Conservation (phyloP, 2,888 invertebrate genomes). For the Drosophila ustulata region DNA sequence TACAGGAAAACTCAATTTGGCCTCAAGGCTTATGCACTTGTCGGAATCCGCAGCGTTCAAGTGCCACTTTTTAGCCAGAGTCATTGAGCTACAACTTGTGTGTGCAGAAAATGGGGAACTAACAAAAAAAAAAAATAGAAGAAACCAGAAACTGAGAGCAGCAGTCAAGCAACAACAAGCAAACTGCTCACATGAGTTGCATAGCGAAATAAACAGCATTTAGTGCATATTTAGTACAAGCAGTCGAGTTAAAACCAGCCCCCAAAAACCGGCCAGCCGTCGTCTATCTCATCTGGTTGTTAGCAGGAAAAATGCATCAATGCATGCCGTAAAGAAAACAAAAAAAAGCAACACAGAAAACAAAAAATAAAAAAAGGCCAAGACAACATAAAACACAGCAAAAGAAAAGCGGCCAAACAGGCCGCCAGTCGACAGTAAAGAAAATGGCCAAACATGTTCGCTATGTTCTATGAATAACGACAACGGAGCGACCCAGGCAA, state of each 20-base stretch:
- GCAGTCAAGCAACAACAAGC: slow-evolving; percentile 26
- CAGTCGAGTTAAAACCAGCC: slow-evolving; percentile 53
- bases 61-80: slow-evolving; percentile 33
- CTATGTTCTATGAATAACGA: slow-evolving; percentile 60
- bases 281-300: slow-evolving; percentile 59
- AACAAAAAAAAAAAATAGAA: background rate
- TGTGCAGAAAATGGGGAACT: slow-evolving; percentile 2
- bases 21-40: slow-evolving; percentile 4
- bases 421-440: slow-evolving; percentile 54
- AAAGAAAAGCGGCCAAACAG: slow-evolving; percentile 76
- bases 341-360: slow-evolving; percentile 16
- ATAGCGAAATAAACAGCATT: slow-evolving; percentile 68
- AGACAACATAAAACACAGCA: slow-evolving; percentile 57
- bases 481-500: slow-evolving; percentile 27
- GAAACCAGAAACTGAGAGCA: slow-evolving; percentile 9
- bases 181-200: slow-evolving; percentile 38
- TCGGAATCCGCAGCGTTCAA: slow-evolving; percentile 12
- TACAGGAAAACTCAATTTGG: background rate
- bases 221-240: slow-evolving; percentile 74
- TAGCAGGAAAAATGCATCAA: slow-evolving; percentile 81
- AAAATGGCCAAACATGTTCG: slow-evolving; percentile 70
- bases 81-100: slow-evolving; percentile 30
- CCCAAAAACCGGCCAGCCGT: slow-evolving; percentile 54
- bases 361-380: slow-evolving; percentile 56
- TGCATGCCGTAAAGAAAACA: slow-evolving; percentile 60